Evolutionary conservation across 2,113 vertebrate species (phyloP), one percentile per base, ranked within the genome.

Genomic region (Pipa parva): DNA sequence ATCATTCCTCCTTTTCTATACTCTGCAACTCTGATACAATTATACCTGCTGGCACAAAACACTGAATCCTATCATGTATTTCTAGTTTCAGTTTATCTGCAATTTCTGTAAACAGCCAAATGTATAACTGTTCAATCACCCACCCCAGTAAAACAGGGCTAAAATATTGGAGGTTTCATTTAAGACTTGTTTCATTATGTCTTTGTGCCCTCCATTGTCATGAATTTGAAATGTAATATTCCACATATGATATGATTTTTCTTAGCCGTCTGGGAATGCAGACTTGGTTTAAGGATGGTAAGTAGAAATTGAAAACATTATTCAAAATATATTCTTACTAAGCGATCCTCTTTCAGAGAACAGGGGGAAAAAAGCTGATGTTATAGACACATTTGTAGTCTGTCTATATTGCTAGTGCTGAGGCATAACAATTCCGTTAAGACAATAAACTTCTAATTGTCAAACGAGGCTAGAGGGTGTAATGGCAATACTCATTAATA

Each of bases 251-350:
- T 65, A 52, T 56, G 51, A 20, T 29, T 65, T 56, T 37, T 18
- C 37, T 29, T 46, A 57, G 25, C 36, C 57, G 36, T 39, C 51
- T 29, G 25, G 51, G 31, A 36, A 65, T 22, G 33, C 37, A 42
- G 42, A 46, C 51, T 37, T 28, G 50, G 63, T 39, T 56, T 27
- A 56, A 25, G 55, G 63, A 64, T 64, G 51, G 63, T 18, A 57
- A 46, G 63, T 65, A 24, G 31, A 63, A 63, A 63, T 52, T 52
- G 61, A 51, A 63, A 63, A 65, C 51, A 56, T 65, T 45, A 65
- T 65, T 46, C 60, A 3, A 46, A 50, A 21, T 63, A 51, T 63
- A n/a, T n/a, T n/a, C n/a, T n/a, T n/a, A n/a, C n/a, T n/a, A n/a
- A n/a, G n/a, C n/a, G n/a, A n/a, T n/a, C n/a, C n/a, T n/a, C n/a